Evolutionary conservation across 2,888 invertebrate species (phyloP), one percentile per base, ranked within the genome.

Genomic region (Trissoscelio sp.): DNA sequence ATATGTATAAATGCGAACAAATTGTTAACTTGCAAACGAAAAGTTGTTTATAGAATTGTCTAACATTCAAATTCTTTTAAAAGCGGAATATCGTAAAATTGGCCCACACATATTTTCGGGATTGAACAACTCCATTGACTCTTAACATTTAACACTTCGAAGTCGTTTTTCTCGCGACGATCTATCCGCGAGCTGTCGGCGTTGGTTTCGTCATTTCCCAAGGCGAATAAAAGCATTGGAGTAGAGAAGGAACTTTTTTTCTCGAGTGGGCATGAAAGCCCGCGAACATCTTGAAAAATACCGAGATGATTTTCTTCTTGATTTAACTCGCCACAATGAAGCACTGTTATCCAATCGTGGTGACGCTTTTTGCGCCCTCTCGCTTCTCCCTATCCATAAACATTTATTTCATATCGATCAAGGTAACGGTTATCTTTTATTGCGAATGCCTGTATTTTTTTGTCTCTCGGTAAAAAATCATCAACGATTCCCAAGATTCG

Each of bases 271-370:
- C 60, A 73, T 60, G 73, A 58, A 81, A 75, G 72, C 64, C n/a
- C 74, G 60, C 39, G 73, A 81, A 79, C 53, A 66, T 80, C 72
- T 67, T 67, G 74, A 75, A 74, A 79, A 69, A 75, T 75, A 62
- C 75, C 66, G 51, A 37, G 62, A 60, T 46, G 81, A 81, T 81
- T 81, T 81, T 81, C 75, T 73, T 81, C 72, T 81, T 77, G 81
- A 77, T 81, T 77, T 69, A 77, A 81, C 81, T 60, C 70, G 3
- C 42, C 18, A 57, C 64, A 51, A 64, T 75, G 55, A 70, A 74
- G 67, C 31, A 37, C 74, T 34, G 60, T 70, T 75, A 80, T 74
- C 69, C 69, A 22, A 37, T 42, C 14, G 18, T 12, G 24, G n/a
- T 9, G 53, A 18, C 31, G 16, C 39, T 57, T 67, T 79, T 75